Evolutionary conservation across 2,797 vertebrate genomes (phyloP).

Genomic region (Yasuhikotakia modesta): DNA sequence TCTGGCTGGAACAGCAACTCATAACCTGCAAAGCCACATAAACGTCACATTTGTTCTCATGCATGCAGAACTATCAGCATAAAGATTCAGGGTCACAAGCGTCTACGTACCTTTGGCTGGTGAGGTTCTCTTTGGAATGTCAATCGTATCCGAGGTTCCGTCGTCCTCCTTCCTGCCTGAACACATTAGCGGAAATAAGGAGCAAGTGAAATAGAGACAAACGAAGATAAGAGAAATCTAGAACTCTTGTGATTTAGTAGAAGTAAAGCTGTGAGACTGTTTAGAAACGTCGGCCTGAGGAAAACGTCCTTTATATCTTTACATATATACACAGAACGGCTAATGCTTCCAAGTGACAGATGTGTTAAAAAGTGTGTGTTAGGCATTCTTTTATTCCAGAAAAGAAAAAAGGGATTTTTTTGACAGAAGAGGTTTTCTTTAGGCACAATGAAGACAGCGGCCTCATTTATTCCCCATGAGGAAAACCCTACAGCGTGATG

Average conservation of each 20-base stretch:
- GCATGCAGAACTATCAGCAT: background rate
- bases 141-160: conserved; percentile 78
- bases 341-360: background rate
- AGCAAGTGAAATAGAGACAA: background rate
- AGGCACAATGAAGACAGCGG: background rate
- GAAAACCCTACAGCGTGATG: conserved; percentile 13
- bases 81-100: background rate
- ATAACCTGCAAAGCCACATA: conserved; percentile 76
- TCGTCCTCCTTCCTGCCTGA: conserved; percentile 90
- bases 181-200: conserved; percentile 2
- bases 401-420: conserved; percentile 2
- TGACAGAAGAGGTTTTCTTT: conserved; percentile 7
- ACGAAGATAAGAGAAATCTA: background rate
- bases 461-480: conserved; percentile 13
- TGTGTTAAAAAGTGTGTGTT: background rate
- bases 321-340: background rate
- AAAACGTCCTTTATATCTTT: background rate
- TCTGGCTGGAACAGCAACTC: conserved; percentile 95
- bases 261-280: background rate
- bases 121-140: conserved; percentile 90
- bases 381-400: background rate
- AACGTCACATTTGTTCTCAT: background rate
- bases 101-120: conserved; percentile 85
- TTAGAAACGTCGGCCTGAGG: background rate
- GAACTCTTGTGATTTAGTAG: background rate